Conservation (phyloP, 1,140 invertebrate genomes). For the Drosophila ercepeae region DNA sequence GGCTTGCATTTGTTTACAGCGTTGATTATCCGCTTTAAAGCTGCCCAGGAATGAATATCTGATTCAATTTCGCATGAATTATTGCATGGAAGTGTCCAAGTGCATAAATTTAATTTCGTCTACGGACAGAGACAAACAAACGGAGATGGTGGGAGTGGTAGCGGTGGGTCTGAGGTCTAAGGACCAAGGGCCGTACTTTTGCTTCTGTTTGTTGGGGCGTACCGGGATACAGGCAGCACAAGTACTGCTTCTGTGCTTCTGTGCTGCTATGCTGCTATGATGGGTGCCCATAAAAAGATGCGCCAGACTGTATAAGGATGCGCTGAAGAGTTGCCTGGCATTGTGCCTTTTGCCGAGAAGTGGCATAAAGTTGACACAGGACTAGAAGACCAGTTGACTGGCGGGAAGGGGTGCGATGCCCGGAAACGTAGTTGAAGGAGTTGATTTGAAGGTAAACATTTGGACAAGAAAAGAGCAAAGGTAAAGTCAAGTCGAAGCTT, state of each 20-base stretch:
- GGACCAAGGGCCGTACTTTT: slow-evolving; percentile 59
- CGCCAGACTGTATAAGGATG: slow-evolving; percentile 74
- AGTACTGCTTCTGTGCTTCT: slow-evolving; percentile 38
- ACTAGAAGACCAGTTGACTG: slow-evolving; percentile 29
- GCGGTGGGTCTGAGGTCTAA: slow-evolving; percentile 19
- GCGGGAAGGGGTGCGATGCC: background rate
- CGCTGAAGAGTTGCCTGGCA: slow-evolving; percentile 57
- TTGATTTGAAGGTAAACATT: slow-evolving; percentile 76
- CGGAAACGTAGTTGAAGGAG: slow-evolving; percentile 46
- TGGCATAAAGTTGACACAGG: slow-evolving; percentile 75
- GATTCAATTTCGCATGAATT: slow-evolving; percentile 83
- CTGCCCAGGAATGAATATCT: slow-evolving; percentile 79
- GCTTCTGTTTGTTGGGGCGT: slow-evolving; percentile 67
- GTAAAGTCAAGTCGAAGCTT: slow-evolving; percentile 43
- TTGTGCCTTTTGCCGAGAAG: slow-evolving; percentile 70
- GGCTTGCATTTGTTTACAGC: slow-evolving; percentile 63
- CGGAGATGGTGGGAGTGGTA: slow-evolving; percentile 4
- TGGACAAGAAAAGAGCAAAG: slow-evolving; percentile 68
- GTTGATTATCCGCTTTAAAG: slow-evolving; percentile 80
- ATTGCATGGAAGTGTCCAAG: slow-evolving; percentile 79
- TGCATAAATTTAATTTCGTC: slow-evolving; percentile 82
- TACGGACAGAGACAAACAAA: slow-evolving; percentile 40
- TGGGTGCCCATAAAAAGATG: slow-evolving; percentile 73
- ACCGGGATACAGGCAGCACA: slow-evolving; percentile 58
- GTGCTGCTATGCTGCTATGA: slow-evolving; percentile 51